Base-by-base conservation (phyloP, 2,888 invertebrate species). In the Synanthedon formicaeformis region DNA sequence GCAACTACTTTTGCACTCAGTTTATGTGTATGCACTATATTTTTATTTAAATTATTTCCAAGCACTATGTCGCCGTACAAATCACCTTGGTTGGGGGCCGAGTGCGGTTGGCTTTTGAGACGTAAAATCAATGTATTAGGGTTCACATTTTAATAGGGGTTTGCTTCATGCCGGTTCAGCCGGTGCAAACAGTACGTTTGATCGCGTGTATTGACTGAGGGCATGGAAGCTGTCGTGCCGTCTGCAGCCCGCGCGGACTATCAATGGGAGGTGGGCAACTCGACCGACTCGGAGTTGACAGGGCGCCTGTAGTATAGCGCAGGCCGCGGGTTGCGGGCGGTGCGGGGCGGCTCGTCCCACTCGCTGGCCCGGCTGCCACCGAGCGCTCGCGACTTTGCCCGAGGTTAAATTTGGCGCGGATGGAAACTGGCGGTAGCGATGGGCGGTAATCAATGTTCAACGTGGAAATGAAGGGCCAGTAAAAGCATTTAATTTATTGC, bases 381-480 rank as follows among this genome's bases (percentile, higher is more conserved):
- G 81, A 80, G 63, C 56, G 63, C 63, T 62, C 68, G 73, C 85
- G 84, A 82, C 75, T 71, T 69, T 69, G 67, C 75, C 81, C 84
- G 84, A 85, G 77, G 84, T 77, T 86, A 81, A 81, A 82, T 85
- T 86, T 85, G 85, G 85, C 84, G 81, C 84, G 83, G 81, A 84
- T 80, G 69, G 78, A 75, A 80, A 78, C 78, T 73, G 75, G 73
- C 74, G 75, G 73, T 74, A 71, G 69, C 75, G 74, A 73, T 78
- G 81, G 75, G 77, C 70, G 64, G 81, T 78, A 85, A 86, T 86
- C 86, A 81, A 86, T 86, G 85, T 73, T 82, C 72, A 73, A 78
- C 73, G 74, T 75, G 72, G 69, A 79, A 78, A 79, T 79, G 71
- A 73, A 76, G 73, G 69, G 64, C 16, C 49, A 45, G 45, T 45